These are phyloP conservation scores for Lindbergichthys nudifrons DNA, from an alignment of 2,797 vertebrate genomes.

Conservation along the genomic window DNA sequence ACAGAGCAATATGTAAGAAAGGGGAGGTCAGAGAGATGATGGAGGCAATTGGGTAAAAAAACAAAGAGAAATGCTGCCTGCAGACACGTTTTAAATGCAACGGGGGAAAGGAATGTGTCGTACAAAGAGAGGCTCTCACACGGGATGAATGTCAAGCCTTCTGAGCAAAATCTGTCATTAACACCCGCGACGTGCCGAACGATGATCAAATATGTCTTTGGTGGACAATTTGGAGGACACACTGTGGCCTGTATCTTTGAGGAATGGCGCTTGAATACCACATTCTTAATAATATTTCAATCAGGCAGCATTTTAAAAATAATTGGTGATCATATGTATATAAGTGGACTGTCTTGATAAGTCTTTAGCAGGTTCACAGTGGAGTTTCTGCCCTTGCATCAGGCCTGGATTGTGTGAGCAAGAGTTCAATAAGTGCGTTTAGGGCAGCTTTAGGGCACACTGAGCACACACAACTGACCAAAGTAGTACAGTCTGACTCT, in stretches of 20 bases:
- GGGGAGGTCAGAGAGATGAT: conserved; percentile 68
- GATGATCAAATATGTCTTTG: conserved; percentile 58
- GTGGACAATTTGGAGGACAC: conserved; percentile 41
- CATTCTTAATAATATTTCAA: conserved; percentile 3
- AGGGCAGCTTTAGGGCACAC: conserved; percentile 42
- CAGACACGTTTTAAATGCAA: conserved; percentile 59
- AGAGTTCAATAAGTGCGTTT: conserved; percentile 74
- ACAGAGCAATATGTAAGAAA: conserved; percentile 58
- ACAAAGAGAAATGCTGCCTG: conserved; percentile 75
- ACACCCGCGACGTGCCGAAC: conserved; percentile 75
- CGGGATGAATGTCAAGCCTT: conserved; percentile 84
- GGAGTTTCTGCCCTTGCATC: conserved; percentile 36
- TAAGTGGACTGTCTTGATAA: background rate
- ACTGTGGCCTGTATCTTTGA: conserved; percentile 42
- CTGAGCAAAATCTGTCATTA: conserved; percentile 73
- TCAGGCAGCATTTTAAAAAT: conserved; percentile 1
- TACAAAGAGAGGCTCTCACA: conserved; percentile 86
- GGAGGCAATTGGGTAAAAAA: conserved; percentile 44
- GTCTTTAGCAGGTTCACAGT: conserved; percentile 1
- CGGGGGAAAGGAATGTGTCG: conserved; percentile 63
- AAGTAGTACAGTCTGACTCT: conserved; percentile 76
- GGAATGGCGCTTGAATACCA: conserved; percentile 1
- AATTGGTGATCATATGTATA: background rate
- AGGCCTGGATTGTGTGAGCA: conserved; percentile 63
- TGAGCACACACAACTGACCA: conserved; percentile 47